Evolutionary conservation across 2,797 vertebrate genomes (phyloP).

Genomic region (Myotis findleyi): DNA sequence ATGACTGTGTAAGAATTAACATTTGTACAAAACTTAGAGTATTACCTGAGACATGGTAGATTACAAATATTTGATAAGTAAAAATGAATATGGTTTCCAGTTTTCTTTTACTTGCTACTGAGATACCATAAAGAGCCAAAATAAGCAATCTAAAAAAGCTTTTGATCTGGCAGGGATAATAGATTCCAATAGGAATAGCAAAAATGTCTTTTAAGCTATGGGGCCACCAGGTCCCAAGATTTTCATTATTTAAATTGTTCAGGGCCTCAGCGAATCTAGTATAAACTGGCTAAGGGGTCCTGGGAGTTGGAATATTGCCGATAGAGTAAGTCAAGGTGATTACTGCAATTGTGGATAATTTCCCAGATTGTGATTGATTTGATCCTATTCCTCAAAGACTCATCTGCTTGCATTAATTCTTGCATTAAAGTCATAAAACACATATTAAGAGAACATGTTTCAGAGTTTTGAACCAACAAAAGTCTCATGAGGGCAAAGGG

Average conservation of each 20-base stretch:
- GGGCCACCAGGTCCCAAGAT: background rate
- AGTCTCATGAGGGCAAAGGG: background rate
- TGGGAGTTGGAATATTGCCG: background rate
- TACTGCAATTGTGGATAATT: background rate
- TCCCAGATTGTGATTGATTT: background rate
- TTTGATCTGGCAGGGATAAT: background rate
- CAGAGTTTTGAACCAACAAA: background rate
- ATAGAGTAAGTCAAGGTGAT: background rate
- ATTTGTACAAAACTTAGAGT: background rate
- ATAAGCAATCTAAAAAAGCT: background rate
- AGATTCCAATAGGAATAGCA: background rate
- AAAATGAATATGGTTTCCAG: background rate
- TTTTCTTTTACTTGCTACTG: background rate
- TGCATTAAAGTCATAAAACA: slow-evolving; percentile 16
- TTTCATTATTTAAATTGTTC: slow-evolving; percentile 34
- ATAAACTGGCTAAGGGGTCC: background rate
- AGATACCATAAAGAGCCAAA: background rate
- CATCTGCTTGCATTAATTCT: slow-evolving; percentile 23
- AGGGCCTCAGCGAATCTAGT: background rate
- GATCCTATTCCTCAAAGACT: background rate
- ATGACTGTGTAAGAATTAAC: background rate
- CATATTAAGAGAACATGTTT: background rate
- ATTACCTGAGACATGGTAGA: background rate
- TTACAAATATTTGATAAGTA: background rate
- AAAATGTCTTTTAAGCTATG: background rate